These are phyloP conservation scores for Diabrotica virgifera DNA, from an alignment of 1,140 invertebrate species.

Conservation along the genomic window DNA sequence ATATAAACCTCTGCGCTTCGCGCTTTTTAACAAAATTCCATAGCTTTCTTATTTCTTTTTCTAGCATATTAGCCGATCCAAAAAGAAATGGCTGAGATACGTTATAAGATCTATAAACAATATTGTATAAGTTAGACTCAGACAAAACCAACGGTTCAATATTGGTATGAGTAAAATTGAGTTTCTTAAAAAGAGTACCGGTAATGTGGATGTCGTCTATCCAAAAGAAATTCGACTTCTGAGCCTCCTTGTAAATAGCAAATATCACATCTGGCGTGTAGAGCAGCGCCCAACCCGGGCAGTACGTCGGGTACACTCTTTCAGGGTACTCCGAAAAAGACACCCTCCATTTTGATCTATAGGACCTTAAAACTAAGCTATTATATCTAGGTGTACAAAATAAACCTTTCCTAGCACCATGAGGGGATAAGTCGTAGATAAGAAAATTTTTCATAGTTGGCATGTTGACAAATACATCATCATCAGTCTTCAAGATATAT, in stretches of 20 bases:
- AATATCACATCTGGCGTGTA: conserved; percentile 70
- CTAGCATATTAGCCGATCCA: conserved; percentile 33
- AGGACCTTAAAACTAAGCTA: conserved; percentile 58
- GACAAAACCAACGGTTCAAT: conserved; percentile 42
- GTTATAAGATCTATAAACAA: conserved; percentile 23
- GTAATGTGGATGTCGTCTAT: conserved; percentile 83
- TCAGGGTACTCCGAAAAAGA: conserved; percentile 63
- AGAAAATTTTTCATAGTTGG: conserved; percentile 63
- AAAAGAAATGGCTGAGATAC: conserved; percentile 33
- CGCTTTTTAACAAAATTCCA: conserved; percentile 32
- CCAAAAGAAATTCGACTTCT: conserved; percentile 72
- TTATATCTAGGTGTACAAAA: conserved; percentile 55
- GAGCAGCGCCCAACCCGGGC: conserved; percentile 72
- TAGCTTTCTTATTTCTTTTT: conserved; percentile 32
- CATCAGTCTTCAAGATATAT: conserved; percentile 75
- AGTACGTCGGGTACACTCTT: conserved; percentile 63
- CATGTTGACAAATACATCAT: conserved; percentile 76
- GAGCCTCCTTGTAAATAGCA: conserved; percentile 62
- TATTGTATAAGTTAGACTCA: conserved; percentile 12
- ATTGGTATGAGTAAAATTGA: conserved; percentile 57
- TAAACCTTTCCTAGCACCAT: conserved; percentile 58
- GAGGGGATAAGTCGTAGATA: conserved; percentile 53
- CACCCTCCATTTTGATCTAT: conserved; percentile 76
- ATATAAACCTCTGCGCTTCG: conserved; percentile 21
- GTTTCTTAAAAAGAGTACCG: conserved; percentile 63